phyloP scores from a whole-genome alignment of 2,797 vertebrate species.

The Coranthus polyacanthus region DNA sequence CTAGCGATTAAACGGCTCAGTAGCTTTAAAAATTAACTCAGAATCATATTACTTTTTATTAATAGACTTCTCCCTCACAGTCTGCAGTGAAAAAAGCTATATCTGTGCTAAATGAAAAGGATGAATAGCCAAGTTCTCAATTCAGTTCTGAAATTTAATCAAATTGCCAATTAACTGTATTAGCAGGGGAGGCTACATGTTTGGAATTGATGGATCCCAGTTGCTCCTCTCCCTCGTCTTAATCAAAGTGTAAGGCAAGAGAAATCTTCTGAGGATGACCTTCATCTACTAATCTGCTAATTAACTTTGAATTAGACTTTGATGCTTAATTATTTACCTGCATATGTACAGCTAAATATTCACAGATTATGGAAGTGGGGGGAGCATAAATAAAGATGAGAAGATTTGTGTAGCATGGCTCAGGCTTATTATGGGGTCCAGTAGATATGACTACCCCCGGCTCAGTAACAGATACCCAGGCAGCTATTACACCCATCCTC shows the following conservation, averaged over 20 bases:
- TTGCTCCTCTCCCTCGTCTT: constrained; percentile 60
- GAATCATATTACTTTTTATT: constrained; percentile 75
- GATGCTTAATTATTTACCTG: constrained; percentile 76
- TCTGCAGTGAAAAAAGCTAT: constrained; percentile 52
- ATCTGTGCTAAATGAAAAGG: constrained; percentile 70
- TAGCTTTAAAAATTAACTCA: constrained; percentile 70
- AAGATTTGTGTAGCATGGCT: constrained; percentile 50
- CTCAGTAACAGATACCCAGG: constrained; percentile 18
- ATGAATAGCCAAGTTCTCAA: constrained; percentile 75
- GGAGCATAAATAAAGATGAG: constrained; percentile 53
- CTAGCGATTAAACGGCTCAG: constrained; percentile 70
- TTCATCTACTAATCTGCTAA: constrained; percentile 76
- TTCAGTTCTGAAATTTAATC: constrained; percentile 79
- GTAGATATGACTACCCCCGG: constrained; percentile 16
- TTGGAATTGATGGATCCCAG: constrained; percentile 75
- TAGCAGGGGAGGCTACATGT: constrained; percentile 74
- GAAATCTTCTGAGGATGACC: constrained; percentile 67
- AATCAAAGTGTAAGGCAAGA: constrained; percentile 61
- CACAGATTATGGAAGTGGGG: constrained; percentile 23
- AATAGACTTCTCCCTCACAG: constrained; percentile 66
- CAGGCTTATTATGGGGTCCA: constrained; percentile 33
- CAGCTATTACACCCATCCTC: constrained; percentile 36
- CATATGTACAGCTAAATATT: constrained; percentile 40
- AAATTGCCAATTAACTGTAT: constrained; percentile 83
- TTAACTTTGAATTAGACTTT: constrained; percentile 76